Evolutionary conservation across 1,140 invertebrate genomes (phyloP).

Genomic region (Pogonognathellus flavescens): DNA sequence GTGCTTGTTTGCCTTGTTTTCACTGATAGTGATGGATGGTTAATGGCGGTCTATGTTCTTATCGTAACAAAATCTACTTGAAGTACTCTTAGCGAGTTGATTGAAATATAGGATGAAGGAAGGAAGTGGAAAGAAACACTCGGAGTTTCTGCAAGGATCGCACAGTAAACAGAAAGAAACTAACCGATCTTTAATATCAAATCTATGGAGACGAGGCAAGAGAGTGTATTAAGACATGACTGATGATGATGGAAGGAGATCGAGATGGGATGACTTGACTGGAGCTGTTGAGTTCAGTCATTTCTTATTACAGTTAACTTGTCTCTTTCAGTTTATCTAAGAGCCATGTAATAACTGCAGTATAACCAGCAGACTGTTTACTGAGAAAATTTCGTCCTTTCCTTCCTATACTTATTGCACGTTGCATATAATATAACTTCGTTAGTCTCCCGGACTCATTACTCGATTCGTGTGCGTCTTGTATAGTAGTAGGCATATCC

Average conservation of each 20-base stretch:
- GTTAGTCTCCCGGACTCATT: no score
- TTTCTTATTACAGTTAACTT: not conserved
- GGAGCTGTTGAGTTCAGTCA: not conserved
- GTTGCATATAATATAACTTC: no score
- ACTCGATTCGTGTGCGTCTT: no score
- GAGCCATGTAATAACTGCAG: no score
- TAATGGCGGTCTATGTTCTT: not conserved
- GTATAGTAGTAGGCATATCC: no score
- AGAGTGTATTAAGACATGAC: conserved; percentile 17
- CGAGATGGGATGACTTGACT: conserved; percentile 5
- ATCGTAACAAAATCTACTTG: not conserved
- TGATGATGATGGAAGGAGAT: conserved; percentile 33
- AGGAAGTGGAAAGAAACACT: conserved; percentile 3
- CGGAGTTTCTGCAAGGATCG: not conserved
- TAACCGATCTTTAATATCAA: not conserved
- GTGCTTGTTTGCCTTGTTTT: not conserved
- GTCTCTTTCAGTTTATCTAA: conserved; percentile 15
- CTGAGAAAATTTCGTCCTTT: no score
- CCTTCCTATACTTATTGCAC: no score
- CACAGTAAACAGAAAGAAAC: no score
- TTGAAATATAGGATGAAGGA: conserved; percentile 11
- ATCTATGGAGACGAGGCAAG: not conserved
- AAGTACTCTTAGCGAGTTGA: not conserved
- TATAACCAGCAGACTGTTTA: no score
- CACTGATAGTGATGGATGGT: not conserved